Conservation (phyloP, 2,888 invertebrate species). For the Drosophila vallismaia region DNA sequence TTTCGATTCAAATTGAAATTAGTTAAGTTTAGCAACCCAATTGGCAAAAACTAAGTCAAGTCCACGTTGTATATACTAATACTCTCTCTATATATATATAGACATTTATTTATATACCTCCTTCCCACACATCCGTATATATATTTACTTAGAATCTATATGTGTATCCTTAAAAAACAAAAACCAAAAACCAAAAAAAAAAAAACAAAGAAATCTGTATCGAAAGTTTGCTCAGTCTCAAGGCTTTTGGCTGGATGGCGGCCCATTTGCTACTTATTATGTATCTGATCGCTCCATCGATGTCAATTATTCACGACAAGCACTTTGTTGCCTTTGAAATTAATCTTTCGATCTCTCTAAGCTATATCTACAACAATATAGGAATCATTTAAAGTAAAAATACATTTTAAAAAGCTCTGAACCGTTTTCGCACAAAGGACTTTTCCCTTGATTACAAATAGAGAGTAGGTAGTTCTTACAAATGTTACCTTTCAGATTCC, state of each 20-base stretch:
- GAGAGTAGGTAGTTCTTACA: neutral
- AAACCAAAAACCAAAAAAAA: neutral
- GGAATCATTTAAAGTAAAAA: neutral
- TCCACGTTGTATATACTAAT: conserved; percentile 10
- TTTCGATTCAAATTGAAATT: neutral
- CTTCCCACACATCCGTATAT: conserved; percentile 16
- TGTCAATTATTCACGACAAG: conserved; percentile 63
- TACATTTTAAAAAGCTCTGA: neutral
- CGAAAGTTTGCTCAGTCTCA: conserved; percentile 45
- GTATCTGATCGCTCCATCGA: conserved; percentile 41
- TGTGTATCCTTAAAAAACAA: conserved; percentile 8
- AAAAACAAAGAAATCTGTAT: conserved; percentile 7
- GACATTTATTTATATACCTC: conserved; percentile 11
- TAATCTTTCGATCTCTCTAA: conserved; percentile 15
- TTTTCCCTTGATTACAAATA: neutral
- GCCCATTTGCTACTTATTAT: conserved; percentile 18
- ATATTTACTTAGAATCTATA: conserved; percentile 18
- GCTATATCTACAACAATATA: neutral
- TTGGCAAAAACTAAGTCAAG: conserved; percentile 24
- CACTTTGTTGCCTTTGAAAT: conserved; percentile 58
- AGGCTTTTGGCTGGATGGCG: conserved; percentile 42
- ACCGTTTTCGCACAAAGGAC: conserved; percentile 18
- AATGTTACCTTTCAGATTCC: too few species aligned
- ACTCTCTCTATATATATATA: neutral
- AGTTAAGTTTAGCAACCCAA: conserved; percentile 13